phyloP scores from a whole-genome alignment of 2,888 invertebrate species.

The Hypselothyrea guttata region DNA sequence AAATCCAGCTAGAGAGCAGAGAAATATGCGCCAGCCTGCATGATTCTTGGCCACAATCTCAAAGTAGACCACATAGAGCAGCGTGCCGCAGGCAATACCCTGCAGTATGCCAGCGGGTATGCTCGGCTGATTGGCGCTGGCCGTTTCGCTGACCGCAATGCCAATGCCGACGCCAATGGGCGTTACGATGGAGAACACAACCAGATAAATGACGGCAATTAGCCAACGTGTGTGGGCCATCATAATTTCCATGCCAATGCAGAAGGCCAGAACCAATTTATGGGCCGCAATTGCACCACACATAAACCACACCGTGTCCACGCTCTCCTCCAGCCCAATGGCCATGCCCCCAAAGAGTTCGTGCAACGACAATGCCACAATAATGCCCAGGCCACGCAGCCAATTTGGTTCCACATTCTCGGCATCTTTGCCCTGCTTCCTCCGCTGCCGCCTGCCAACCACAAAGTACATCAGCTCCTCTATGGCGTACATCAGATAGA shows the following conservation, averaged over 20 bases:
- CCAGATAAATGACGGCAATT: constrained; percentile 86
- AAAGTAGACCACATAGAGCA: constrained; percentile 97
- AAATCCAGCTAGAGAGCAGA: constrained; percentile 88
- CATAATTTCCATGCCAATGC: constrained; percentile 92
- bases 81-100: constrained; percentile 92
- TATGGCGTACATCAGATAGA: constrained; percentile 89
- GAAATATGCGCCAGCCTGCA: constrained; percentile 86
- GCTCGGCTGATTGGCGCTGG: constrained; percentile 84
- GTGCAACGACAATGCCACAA: constrained; percentile 92
- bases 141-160: constrained; percentile 87
- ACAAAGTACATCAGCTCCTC: constrained; percentile 90
- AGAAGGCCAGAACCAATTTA: constrained; percentile 93
- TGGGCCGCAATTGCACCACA: constrained; percentile 92
- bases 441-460: constrained; percentile 84
- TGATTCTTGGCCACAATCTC: constrained; percentile 89
- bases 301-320: constrained; percentile 88
- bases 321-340: constrained; percentile 89
- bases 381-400: constrained; percentile 89
- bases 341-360: constrained; percentile 93
- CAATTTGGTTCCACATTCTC: constrained; percentile 75
- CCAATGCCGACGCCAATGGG: constrained; percentile 88
- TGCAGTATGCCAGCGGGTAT: constrained; percentile 87
- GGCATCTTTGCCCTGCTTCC: no score
- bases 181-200: constrained; percentile 91
- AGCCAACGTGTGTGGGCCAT: constrained; percentile 86